phyloP scores from a whole-genome alignment of 1,140 invertebrate genomes.

The Drusus annulatus region DNA sequence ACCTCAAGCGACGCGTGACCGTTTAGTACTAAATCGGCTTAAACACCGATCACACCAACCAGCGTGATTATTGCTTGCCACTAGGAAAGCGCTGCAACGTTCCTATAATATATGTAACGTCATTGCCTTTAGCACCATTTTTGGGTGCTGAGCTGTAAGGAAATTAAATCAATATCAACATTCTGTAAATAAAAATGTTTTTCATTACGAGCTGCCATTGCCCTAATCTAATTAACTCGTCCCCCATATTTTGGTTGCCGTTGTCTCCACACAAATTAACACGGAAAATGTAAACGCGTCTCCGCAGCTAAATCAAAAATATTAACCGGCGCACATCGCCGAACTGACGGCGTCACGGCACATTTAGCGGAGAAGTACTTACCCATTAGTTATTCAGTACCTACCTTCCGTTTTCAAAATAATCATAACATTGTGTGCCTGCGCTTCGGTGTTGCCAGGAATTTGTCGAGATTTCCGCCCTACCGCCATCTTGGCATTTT shows the following conservation, averaged over 20 bases:
- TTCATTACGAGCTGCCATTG: not conserved
- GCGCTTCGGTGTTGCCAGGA: conserved; percentile 13
- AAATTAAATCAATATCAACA: no score
- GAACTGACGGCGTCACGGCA: conserved; percentile 14
- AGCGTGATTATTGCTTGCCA: no score
- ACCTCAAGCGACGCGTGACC: no score
- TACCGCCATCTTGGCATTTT: not conserved
- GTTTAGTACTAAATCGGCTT: no score
- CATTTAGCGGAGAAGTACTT: not conserved
- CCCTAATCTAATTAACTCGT: conserved; percentile 27
- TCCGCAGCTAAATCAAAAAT: conserved; percentile 8
- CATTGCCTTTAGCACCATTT: no score
- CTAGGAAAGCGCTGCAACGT: no score
- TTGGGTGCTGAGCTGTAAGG: no score
- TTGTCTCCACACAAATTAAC: conserved; percentile 30
- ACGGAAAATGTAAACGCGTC: conserved; percentile 14
- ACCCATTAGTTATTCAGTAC: not conserved
- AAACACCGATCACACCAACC: no score
- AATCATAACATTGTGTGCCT: not conserved
- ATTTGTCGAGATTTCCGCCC: not conserved
- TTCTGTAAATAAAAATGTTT: no score
- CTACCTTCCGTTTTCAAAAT: no score
- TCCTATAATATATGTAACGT: no score
- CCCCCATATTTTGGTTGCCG: conserved; percentile 12
- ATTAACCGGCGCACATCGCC: conserved; percentile 2